phyloP scores from a whole-genome alignment of 1,140 invertebrate species.

The Spodoptera litura region DNA sequence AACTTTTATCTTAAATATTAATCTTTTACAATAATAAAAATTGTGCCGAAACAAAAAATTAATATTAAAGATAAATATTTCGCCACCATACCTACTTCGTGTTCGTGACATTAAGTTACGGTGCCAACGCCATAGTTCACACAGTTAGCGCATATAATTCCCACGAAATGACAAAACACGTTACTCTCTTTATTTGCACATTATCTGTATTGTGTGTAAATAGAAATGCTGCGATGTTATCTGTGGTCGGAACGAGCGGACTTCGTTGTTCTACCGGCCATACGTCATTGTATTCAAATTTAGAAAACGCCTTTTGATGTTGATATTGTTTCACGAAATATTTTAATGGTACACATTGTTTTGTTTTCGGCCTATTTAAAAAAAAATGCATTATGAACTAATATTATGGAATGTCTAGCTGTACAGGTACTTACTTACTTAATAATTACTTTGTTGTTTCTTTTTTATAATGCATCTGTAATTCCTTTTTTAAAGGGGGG shows the following conservation, averaged over 20 bases:
- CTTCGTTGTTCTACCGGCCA: slow-evolving; percentile 56
- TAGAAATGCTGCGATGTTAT: slow-evolving; percentile 75
- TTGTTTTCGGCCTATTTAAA: slow-evolving; percentile 18
- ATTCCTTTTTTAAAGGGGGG: too few species aligned
- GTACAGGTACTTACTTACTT: too few species aligned
- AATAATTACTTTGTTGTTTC: too few species aligned
- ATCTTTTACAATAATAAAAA: slow-evolving; percentile 24
- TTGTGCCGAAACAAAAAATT: slow-evolving; percentile 34
- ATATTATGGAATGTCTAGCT: not conserved
- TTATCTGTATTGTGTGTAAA: slow-evolving; percentile 77
- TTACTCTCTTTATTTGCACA: slow-evolving; percentile 68
- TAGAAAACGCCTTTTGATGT: slow-evolving; percentile 41
- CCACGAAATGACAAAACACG: slow-evolving; percentile 77
- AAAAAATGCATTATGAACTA: slow-evolving; percentile 11
- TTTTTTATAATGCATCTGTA: too few species aligned
- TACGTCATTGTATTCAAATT: slow-evolving; percentile 75
- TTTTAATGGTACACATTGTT: slow-evolving; percentile 24
- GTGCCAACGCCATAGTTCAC: slow-evolving; percentile 47
- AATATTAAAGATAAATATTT: slow-evolving; percentile 44
- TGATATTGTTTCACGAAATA: slow-evolving; percentile 36
- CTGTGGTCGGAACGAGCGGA: slow-evolving; percentile 55
- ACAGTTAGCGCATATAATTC: slow-evolving; percentile 53
- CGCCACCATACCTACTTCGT: slow-evolving; percentile 27
- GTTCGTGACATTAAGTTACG: slow-evolving; percentile 47
- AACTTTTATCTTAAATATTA: slow-evolving; percentile 34